phyloP scores from a whole-genome alignment of 1,140 invertebrate species.

The Drosophila murphyi region DNA sequence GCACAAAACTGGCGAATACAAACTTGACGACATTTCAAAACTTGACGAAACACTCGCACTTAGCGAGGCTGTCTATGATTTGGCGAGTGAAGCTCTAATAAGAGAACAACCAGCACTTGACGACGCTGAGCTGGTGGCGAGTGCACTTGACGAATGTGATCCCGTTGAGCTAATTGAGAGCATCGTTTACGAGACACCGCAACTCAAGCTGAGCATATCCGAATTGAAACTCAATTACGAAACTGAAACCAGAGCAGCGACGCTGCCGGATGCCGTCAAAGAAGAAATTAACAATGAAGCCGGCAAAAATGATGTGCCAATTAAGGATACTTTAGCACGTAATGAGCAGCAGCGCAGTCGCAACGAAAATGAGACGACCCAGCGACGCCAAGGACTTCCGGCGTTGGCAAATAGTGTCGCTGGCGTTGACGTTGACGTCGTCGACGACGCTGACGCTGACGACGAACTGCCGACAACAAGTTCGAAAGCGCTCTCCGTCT shows the following conservation, averaged over 20 bases:
- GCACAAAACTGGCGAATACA: not conserved
- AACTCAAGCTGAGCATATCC: conserved; percentile 72
- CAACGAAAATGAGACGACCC: conserved; percentile 31
- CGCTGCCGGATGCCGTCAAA: not conserved
- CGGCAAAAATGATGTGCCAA: conserved; percentile 37
- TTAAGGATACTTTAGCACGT: conserved; percentile 54
- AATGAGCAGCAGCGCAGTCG: conserved; percentile 27
- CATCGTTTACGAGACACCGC: conserved; percentile 74
- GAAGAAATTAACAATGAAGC: conserved; percentile 3
- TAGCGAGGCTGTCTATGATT: conserved; percentile 28
- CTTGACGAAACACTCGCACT: conserved; percentile 14
- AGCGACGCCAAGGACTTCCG: conserved; percentile 60
- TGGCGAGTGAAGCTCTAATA: conserved; percentile 38
- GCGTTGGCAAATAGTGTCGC: not conserved
- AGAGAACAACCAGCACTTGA: conserved; percentile 1
- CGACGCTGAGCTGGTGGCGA: not conserved
- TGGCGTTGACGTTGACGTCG: too few relatives aligned
- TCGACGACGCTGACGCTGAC: too few relatives aligned
- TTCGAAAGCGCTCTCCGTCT: conserved; percentile 67
- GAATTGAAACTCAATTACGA: conserved; percentile 75
- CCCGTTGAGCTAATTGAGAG: conserved; percentile 32
- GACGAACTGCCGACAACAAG: conserved; percentile 62
- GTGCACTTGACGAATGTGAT: conserved; percentile 37
- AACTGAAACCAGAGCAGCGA: conserved; percentile 46
- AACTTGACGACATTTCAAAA: conserved; percentile 35